Evolutionary conservation across 2,113 vertebrate genomes (phyloP).

Genomic region (Pedionomus torquatus): DNA sequence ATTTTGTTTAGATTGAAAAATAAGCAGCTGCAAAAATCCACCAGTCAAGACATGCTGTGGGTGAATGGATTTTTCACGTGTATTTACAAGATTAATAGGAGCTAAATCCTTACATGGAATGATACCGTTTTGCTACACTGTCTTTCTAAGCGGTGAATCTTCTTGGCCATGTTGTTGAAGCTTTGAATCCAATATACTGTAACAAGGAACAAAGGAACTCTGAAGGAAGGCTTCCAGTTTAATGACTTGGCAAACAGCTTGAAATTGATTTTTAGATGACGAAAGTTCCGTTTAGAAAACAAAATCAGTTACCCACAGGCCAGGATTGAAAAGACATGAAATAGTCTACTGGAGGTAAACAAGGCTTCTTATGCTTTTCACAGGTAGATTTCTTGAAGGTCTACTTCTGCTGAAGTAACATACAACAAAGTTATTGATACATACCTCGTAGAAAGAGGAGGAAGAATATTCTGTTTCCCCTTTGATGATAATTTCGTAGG

Average conservation of each 20-base stretch:
- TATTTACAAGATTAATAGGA: not conserved
- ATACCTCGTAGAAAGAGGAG: not conserved
- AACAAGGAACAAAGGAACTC: not conserved
- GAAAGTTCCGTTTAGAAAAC: not conserved
- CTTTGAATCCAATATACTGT: not conserved
- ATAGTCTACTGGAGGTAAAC: not conserved
- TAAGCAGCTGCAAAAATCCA: not conserved
- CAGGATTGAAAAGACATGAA: not conserved
- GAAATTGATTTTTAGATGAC: not conserved
- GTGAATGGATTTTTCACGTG: not conserved
- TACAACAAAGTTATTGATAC: not conserved
- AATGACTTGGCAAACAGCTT: not conserved
- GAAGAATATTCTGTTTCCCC: not conserved
- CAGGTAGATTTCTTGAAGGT: not conserved
- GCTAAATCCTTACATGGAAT: not conserved
- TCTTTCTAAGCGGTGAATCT: not conserved
- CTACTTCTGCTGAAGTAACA: not conserved
- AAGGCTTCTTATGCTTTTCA: not conserved
- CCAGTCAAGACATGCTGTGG: not conserved
- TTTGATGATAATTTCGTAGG: not conserved
- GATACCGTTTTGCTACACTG: not conserved
- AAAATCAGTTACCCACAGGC: not conserved
- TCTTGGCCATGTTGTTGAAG: not conserved
- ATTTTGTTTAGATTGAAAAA: not conserved
- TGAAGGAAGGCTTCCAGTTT: not conserved